phyloP scores from a whole-genome alignment of 2,888 invertebrate species.

The Notocelia uddmanniana region DNA sequence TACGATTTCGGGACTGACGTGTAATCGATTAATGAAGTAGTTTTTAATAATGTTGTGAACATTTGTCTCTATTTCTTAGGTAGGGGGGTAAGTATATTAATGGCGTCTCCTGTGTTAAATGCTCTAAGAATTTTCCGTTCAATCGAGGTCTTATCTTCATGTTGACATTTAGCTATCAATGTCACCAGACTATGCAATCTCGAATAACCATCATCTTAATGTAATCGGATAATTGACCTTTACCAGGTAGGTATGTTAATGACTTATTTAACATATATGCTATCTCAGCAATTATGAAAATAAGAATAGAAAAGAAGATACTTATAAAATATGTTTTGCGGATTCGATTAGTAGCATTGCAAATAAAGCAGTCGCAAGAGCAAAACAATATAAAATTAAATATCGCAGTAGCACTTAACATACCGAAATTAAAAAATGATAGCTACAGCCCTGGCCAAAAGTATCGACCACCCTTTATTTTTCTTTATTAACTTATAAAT shows the following conservation, averaged over 20 bases:
- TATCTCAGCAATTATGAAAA: no score
- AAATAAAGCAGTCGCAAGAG: conserved; percentile 68
- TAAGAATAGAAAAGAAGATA: neutral
- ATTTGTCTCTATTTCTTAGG: no score
- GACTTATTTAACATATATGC: no score
- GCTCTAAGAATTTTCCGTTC: neutral
- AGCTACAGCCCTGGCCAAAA: no score
- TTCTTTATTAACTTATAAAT: no score
- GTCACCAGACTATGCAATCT: neutral
- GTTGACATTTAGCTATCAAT: neutral
- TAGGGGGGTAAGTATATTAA: no score
- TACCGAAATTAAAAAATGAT: neutral
- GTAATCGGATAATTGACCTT: neutral
- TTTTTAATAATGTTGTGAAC: no score
- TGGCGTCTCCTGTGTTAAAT: no score
- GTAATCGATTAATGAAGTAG: no score
- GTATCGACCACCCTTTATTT: no score
- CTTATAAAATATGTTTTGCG: neutral
- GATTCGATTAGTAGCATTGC: conserved; percentile 50
- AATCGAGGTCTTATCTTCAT: neutral
- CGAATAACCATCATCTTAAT: neutral
- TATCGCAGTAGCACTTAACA: conserved; percentile 62
- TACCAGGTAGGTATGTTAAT: no score
- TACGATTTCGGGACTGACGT: no score
- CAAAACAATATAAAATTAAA: conserved; percentile 58